Percentiles rank a stretch among this genome's conserved stretches.
phyloP scores from a whole-genome alignment of 2,113 vertebrate genomes.

The Agelaius tricolor region DNA sequence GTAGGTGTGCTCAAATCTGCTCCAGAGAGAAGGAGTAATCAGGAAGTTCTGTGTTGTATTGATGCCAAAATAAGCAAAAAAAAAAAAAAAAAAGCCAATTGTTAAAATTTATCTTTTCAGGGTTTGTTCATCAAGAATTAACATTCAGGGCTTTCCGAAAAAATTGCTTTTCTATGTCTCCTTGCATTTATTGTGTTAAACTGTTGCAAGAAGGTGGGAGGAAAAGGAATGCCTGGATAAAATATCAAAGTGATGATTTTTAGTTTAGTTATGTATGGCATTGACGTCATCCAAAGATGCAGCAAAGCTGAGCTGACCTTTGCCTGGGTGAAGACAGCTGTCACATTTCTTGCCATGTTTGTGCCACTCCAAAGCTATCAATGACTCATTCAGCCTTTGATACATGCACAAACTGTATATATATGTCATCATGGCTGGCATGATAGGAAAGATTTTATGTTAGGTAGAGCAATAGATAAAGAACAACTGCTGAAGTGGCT shows the following conservation, averaged over 20 bases:
- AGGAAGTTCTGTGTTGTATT: background rate
- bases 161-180: background rate
- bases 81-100: background rate
- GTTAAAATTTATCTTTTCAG: background rate
- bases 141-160: background rate
- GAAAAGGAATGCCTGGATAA: background rate
- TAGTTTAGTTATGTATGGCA: background rate
- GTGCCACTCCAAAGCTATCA: background rate
- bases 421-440: background rate
- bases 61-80: background rate
- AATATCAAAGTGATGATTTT: background rate
- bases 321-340: background rate
- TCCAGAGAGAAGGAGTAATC: background rate
- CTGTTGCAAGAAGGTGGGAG: background rate
- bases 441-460: background rate
- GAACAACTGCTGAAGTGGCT: background rate
- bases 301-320: background rate
- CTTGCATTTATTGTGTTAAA: background rate
- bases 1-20: background rate
- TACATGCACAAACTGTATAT: background rate
- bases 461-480: background rate
- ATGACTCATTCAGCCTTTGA: background rate
- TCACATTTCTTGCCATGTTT: background rate
- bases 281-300: background rate
- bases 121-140: background rate